These are phyloP conservation scores for Thryonomys swinderianus DNA, from an alignment of 2,113 vertebrate genomes.

Conservation along the genomic window DNA sequence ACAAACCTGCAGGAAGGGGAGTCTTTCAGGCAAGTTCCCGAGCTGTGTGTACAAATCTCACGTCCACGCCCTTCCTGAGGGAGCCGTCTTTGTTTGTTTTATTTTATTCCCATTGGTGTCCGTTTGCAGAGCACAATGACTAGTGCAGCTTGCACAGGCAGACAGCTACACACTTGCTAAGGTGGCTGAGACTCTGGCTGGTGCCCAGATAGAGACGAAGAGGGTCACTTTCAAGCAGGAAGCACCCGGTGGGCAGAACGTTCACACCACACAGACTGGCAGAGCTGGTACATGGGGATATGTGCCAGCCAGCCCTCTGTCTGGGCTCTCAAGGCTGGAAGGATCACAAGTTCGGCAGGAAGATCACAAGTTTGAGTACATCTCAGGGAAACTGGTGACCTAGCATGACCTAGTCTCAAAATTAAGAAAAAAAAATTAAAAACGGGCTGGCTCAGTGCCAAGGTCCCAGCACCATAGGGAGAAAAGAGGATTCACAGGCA, in stretches of 20 bases:
- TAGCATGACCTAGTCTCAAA: background rate
- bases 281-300: background rate
- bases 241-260: background rate
- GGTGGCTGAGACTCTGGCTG: rapidly evolving
- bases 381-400: background rate
- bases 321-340: background rate
- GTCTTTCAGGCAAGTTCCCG: background rate
- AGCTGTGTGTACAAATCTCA: background rate
- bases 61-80: background rate
- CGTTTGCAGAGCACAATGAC: background rate
- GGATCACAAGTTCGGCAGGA: background rate
- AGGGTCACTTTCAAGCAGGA: background rate
- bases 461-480: background rate
- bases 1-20: background rate
- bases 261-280: background rate
- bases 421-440: background rate
- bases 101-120: background rate
- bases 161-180: background rate
- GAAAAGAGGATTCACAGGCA: background rate
- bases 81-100: background rate
- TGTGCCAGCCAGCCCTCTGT: background rate
- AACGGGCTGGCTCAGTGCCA: background rate
- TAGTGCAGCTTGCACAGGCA: background rate
- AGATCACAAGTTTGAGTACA: background rate
- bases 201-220: background rate